Evolutionary conservation across 2,113 vertebrate genomes (phyloP), one percentile per base, ranked within the genome.

Genomic region (Apodemus speciosus): DNA sequence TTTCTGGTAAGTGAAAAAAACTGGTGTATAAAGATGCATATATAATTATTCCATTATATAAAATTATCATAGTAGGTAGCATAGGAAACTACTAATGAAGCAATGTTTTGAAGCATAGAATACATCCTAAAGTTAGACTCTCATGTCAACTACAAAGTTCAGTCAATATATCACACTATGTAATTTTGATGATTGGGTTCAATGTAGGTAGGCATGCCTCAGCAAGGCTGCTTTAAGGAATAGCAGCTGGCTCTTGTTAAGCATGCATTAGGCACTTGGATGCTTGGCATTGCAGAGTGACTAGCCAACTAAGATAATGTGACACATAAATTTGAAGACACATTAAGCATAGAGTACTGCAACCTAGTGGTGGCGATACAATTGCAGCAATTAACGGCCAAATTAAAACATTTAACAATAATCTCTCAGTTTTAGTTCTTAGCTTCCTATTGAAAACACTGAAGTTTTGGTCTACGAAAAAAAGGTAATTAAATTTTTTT

Each of bases 381-480:
- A 35, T 43, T 46, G 25, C 27, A 32, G 4, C 16, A 64, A 84
- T 84, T 64, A 64, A 84, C 32, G 2, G 40, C 81, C 46, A 46
- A 66, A 64, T 84, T 46, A 84, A 64, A 60, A 35, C 40, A 84
- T 84, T 64, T 64, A 32, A 20, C 15, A 46, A 10, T 21, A 64
- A 32, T 20, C 2, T 83, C 8, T 84, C 2, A 3, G 23, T 62
- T 64, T 43, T 43, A 30, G 23, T 90, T 16, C 46, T 95, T 95
- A 72, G 27, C 69, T 85, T 49, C n/a, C 85, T 11, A 9, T 43
- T 58, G 56, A 90, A 95, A 43, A 91, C 58, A 86, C 15, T 3
- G 15, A 89, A 94, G 60, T 73, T 84, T 13, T 35, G 23, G 60
- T 88, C 20, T 43, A 13, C 51, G 80, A 60, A 95, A 94, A 94